These are phyloP conservation scores for Phocoena sinus DNA, from an alignment of 2,113 vertebrate species.

Conservation along the genomic window DNA sequence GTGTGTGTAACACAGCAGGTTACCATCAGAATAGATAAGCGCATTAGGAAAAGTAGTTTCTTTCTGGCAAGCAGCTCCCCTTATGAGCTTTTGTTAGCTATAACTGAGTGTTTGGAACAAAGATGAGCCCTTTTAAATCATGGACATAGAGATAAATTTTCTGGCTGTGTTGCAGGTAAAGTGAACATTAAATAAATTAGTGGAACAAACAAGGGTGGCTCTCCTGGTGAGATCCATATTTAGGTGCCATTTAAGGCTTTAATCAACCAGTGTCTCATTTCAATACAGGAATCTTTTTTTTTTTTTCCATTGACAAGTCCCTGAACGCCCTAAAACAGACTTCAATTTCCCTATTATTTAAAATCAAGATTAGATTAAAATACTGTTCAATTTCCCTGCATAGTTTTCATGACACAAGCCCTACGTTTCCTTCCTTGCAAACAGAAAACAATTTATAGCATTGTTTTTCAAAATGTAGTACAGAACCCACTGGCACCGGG, in stretches of 20 bases:
- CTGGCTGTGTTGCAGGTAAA: background rate
- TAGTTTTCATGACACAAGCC: background rate
- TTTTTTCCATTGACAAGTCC: background rate
- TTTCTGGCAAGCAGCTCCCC: background rate
- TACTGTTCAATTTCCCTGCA: background rate
- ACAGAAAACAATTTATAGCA: background rate
- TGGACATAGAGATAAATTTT: conserved; percentile 42
- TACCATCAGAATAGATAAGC: background rate
- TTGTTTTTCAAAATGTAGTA: background rate
- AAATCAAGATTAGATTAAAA: conserved; percentile 43
- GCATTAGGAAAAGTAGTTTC: background rate
- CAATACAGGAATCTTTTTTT: background rate
- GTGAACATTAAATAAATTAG: conserved; percentile 48
- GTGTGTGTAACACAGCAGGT: background rate
- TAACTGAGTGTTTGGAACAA: conserved; percentile 32
- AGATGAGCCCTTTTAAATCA: conserved; percentile 43
- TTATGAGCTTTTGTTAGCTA: background rate
- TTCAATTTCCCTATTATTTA: conserved; percentile 24
- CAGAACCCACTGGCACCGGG: background rate
- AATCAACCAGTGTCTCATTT: background rate
- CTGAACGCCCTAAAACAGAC: background rate
- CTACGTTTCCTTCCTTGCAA: background rate
- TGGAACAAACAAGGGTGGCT: background rate
- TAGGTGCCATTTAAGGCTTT: conserved; percentile 21
- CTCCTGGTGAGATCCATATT: background rate